Evolutionary conservation across 35 echinoderm and acorn worm species (phyloP), one percentile per base, ranked within the genome.

Genomic region (Diadema setosum): DNA sequence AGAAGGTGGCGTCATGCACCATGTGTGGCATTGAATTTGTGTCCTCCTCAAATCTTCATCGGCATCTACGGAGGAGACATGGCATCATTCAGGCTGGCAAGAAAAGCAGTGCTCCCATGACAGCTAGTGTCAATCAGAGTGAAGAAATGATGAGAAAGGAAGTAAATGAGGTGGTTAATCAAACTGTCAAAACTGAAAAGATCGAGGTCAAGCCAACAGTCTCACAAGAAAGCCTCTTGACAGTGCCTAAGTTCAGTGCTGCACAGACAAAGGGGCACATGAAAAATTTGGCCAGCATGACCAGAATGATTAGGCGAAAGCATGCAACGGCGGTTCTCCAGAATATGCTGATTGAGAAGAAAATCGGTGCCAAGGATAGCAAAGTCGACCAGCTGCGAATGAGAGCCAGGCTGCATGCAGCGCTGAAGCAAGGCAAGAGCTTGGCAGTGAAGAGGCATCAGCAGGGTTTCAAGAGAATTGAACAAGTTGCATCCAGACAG

Each of bases 11-110:
- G 8, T 78, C 73, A 3, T 78, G 73, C 40, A 39, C 39, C 39
- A 44, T 42, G 5, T 78, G 73, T 44, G 73, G 73, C 11, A 78
- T 78, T 11, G 73, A 78, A 78, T 78, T 78, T 78, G 73, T 78
- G 11, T 78, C 73, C 35, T 42, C 73, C 2, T 78, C 73, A 17
- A 78, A 78, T n/a, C 33, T 78, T 21, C 73, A 78, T 44, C 39
- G 73, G 33, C 73, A 78, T 78, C 73, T 78, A 14, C 36, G 73
- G 21, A 39, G 37, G 14, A 78, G 73, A 18, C 73, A 78, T 78
- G 73, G 73, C 24, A 29, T 67, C 2, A 67, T 33, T 33, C 63
- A 33, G 30, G 63, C 37, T 11, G 37, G 37, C 27, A 67, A 67
- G 9, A 26, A 8, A 33, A 34, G 63, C 30, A 11, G 27, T 33